Base-by-base conservation (phyloP, 2,113 vertebrate genomes). In the Peromyscus polionotus region DNA sequence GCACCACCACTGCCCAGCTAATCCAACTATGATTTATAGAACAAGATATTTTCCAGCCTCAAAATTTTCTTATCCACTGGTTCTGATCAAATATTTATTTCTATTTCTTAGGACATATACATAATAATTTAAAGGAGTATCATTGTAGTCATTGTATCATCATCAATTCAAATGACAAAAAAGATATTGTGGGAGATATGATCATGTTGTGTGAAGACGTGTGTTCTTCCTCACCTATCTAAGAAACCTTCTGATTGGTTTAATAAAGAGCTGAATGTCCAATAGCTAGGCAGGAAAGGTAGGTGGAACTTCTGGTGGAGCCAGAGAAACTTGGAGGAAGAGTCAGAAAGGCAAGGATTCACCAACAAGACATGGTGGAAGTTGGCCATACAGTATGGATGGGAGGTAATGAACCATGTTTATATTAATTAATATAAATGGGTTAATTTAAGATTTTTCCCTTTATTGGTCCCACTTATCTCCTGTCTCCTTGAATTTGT, bases 61-160 rank as follows among this genome's bases (percentile, higher is more conserved):
- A 36, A 68, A 65, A 39, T 75, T 22, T 54, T 31, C 63, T 72
- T 73, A 12, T 72, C 65, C 36, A 39, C 12, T 9, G 7, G 1
- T 87, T 39, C 5, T 26, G 6, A 36, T 45, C 2, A 51, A 10
- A 9, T 80, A 33, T 91, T 73, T 57, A 0, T 93, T 93, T 17
- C 31, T 6, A 51, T 16, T 51, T 87, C 22, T 81, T 54, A 63
- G 20, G 76, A 83, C 16, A n/a, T 36, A 59, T 57, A 73, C n/a
- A 20, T 9, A 10, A 10, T n/a, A 57, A 1, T 17, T 33, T 63
- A 68, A 63, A 61, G 51, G 3, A 5, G 33, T 68, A 63, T 14
- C 7, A 70, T 24, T 33, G 0, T 0, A 5, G 11, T 3, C 20
- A 14, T 51, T 67, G 13, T 7, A 9, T 57, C 42, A 54, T n/a